Conservation (phyloP, 2,113 vertebrate genomes). For the Ammodytes marinus region DNA sequence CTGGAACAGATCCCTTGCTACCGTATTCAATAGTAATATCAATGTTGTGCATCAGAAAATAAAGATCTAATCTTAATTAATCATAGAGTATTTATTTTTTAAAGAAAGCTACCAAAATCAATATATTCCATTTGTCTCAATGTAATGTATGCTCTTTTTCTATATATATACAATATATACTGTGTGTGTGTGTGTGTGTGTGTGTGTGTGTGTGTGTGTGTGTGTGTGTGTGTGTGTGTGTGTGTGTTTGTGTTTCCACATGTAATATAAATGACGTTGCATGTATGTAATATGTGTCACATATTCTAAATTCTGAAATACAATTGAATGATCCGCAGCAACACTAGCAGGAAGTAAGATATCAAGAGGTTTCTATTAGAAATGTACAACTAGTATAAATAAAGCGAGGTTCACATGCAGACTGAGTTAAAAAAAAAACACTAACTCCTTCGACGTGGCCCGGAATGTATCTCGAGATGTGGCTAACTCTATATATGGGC, state of each 20-base stretch:
- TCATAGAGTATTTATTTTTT: neutral
- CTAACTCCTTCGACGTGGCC: conserved; percentile 1
- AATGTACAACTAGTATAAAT: conserved; percentile 6
- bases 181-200: too few species aligned
- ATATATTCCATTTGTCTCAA: too few species aligned
- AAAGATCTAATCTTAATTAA: neutral
- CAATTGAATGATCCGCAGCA: neutral
- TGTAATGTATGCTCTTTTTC: too few species aligned
- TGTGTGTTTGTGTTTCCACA: too few species aligned
- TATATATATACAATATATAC: neutral
- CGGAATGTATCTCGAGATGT: conserved; percentile 17
- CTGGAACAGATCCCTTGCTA: neutral
- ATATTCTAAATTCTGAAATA: neutral
- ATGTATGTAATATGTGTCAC: neutral
- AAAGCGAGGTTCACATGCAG: conserved; percentile 5
- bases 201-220: too few species aligned
- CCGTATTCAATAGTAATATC: conserved; percentile 8
- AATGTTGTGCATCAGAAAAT: neutral
- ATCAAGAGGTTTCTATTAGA: neutral
- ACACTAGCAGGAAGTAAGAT: neutral
- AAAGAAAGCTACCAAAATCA: neutral
- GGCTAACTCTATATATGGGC: conserved; percentile 57
- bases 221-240: too few species aligned
- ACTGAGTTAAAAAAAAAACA: neutral
- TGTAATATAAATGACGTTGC: too few species aligned